Evolutionary conservation across 2,888 invertebrate species (phyloP).

Genomic region (Agrypnus murinus): DNA sequence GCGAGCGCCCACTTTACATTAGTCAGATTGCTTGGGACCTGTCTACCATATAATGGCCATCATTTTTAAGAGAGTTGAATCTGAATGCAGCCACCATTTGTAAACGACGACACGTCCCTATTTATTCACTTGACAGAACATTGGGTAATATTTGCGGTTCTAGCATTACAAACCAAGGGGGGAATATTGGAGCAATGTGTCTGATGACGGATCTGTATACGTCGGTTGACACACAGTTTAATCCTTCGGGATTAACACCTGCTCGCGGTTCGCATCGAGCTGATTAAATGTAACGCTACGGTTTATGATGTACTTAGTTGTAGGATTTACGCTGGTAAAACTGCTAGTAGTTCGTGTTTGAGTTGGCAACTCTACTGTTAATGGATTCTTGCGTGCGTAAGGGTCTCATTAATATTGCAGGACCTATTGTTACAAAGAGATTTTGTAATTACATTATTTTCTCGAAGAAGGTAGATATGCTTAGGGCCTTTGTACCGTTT

Average conservation of each 20-base stretch:
- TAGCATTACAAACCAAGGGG: conserved; percentile 49
- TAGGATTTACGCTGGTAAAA: conserved; percentile 47
- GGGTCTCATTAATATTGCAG: conserved; percentile 42
- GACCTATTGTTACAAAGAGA: conserved; percentile 35
- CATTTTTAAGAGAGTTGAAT: conserved; percentile 70
- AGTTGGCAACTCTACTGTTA: conserved; percentile 50
- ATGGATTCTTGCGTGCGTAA: conserved; percentile 32
- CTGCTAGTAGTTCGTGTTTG: conserved; percentile 55
- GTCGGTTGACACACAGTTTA: conserved; percentile 59
- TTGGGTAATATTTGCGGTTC: conserved; percentile 55
- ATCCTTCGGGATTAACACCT: conserved; percentile 66
- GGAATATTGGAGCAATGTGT: conserved; percentile 52
- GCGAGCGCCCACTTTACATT: conserved; percentile 63
- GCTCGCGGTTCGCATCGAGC: conserved; percentile 65
- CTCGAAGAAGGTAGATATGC: not conserved
- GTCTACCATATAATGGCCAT: conserved; percentile 69
- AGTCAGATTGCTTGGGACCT: conserved; percentile 70
- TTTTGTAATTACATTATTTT: conserved; percentile 22
- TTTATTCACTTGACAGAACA: conserved; percentile 67
- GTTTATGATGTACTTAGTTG: conserved; percentile 55
- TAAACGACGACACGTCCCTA: conserved; percentile 67
- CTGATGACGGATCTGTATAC: conserved; percentile 60
- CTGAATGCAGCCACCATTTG: conserved; percentile 67
- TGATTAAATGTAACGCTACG: conserved; percentile 66
- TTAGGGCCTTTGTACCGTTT: not conserved